Conservation (phyloP, 64 coral and sea anemone species). For the Montipora cactus region DNA sequence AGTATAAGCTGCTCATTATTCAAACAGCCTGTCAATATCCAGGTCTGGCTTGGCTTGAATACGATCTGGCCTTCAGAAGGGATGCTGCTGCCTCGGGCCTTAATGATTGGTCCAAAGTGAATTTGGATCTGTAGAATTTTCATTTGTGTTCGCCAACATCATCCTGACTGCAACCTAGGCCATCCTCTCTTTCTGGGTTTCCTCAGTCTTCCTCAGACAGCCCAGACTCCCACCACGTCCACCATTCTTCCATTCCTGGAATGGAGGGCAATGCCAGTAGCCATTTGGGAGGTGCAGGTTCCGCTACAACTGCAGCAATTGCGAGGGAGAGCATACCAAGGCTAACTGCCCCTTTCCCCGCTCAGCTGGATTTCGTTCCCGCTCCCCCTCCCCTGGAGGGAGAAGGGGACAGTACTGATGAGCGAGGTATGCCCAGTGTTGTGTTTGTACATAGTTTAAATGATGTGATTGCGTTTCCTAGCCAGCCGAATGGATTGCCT, state of each 20-base stretch:
- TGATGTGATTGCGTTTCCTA: background rate
- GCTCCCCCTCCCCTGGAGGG: background rate
- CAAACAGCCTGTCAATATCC: background rate
- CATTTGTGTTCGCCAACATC: background rate
- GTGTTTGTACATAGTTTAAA: background rate
- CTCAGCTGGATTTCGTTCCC: background rate
- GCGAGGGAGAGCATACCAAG: background rate
- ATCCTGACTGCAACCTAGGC: background rate
- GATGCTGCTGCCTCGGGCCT: background rate
- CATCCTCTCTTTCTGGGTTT: background rate
- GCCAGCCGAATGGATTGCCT: background rate
- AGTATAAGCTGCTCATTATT: slow-evolving; percentile 3
- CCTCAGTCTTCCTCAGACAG: background rate
- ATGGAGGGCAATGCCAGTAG: background rate
- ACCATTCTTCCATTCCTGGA: background rate
- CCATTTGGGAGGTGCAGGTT: background rate
- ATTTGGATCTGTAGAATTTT: slow-evolving; percentile 11
- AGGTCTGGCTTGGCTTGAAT: background rate
- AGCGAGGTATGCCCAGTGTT: background rate
- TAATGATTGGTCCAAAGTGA: background rate
- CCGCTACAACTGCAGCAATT: background rate
- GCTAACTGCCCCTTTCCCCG: background rate
- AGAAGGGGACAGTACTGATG: background rate
- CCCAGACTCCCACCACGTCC: background rate
- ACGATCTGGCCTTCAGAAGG: background rate